Evolutionary conservation across 2,888 invertebrate genomes (phyloP).

Genomic region (Drosophila acutilabella): DNA sequence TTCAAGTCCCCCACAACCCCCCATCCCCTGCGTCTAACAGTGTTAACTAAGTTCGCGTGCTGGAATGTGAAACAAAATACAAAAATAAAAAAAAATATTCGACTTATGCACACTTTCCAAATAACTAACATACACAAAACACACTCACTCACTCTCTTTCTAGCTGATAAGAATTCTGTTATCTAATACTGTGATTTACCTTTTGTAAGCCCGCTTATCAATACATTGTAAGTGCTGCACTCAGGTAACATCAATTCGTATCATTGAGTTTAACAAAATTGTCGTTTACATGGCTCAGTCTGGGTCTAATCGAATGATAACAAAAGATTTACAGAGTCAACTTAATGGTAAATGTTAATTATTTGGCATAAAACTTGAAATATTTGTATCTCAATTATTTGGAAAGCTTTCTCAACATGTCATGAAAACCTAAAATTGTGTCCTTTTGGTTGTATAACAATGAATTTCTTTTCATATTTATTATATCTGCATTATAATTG

Average conservation of each 20-base stretch:
- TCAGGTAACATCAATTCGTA: slow-evolving; percentile 3
- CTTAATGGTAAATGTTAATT: slow-evolving; percentile 27
- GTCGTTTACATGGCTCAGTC: slow-evolving; percentile 24
- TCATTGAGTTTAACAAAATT: slow-evolving; percentile 4
- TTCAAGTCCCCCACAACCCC: not conserved
- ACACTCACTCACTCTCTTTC: not conserved
- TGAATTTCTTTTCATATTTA: slow-evolving; percentile 28
- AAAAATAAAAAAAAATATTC: slow-evolving; percentile 25
- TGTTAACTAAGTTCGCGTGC: slow-evolving; percentile 32
- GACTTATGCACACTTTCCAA: slow-evolving; percentile 46
- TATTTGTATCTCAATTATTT: slow-evolving; percentile 34
- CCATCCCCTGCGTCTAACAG: slow-evolving; percentile 10
- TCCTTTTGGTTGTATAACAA: slow-evolving; percentile 27
- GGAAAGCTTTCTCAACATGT: slow-evolving; percentile 31
- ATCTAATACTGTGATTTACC: slow-evolving; percentile 43
- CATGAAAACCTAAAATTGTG: slow-evolving; percentile 24
- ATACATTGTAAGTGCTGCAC: slow-evolving; percentile 9
- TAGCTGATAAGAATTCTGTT: slow-evolving; percentile 44
- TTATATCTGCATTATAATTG: slow-evolving; percentile 25
- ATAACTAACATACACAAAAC: slow-evolving; percentile 37
- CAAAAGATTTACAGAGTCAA: slow-evolving; percentile 11
- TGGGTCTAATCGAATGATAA: slow-evolving; percentile 17
- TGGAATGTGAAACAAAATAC: slow-evolving; percentile 59
- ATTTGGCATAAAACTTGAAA: slow-evolving; percentile 36
- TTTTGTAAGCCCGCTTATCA: slow-evolving; percentile 9